These are phyloP conservation scores for Catocala nupta DNA, from an alignment of 2,888 invertebrate genomes.

Conservation along the genomic window DNA sequence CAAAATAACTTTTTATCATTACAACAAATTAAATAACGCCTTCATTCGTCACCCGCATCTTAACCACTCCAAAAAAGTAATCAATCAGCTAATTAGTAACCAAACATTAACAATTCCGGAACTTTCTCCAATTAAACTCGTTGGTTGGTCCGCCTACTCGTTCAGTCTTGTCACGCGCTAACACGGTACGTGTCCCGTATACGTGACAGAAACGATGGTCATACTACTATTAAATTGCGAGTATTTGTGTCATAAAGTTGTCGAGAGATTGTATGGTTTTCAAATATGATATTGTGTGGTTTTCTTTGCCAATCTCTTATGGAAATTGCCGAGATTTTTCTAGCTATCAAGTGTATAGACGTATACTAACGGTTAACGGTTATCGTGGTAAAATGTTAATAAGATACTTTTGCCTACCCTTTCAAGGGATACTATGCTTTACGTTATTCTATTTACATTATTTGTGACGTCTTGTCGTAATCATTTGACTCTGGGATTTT, in stretches of 20 bases:
- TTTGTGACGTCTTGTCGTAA: no score
- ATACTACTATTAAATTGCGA: conserved; percentile 22
- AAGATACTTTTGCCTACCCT: no score
- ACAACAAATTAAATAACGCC: conserved; percentile 6
- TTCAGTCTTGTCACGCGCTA: conserved; percentile 31
- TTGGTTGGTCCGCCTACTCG: conserved; percentile 22
- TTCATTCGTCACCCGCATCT: conserved; percentile 6
- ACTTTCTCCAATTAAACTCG: conserved; percentile 23
- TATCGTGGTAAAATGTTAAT: no score
- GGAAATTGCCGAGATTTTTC: no score
- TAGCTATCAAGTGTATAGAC: no score
- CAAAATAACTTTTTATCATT: neutral
- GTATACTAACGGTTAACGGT: no score
- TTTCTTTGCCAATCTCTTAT: no score
- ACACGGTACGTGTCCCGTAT: conserved; percentile 30
- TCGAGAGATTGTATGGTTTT: neutral
- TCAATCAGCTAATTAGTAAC: conserved; percentile 17
- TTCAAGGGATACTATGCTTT: no score
- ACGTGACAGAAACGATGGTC: conserved; percentile 32
- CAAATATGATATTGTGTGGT: neutral
- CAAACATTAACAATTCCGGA: conserved; percentile 17
- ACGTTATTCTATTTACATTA: no score
- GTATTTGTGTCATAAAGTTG: conserved; percentile 7
- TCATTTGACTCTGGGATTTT: no score
- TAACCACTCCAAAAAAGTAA: conserved; percentile 12